phyloP scores from a whole-genome alignment of 2,888 invertebrate genomes.

The Apamea crenata region DNA sequence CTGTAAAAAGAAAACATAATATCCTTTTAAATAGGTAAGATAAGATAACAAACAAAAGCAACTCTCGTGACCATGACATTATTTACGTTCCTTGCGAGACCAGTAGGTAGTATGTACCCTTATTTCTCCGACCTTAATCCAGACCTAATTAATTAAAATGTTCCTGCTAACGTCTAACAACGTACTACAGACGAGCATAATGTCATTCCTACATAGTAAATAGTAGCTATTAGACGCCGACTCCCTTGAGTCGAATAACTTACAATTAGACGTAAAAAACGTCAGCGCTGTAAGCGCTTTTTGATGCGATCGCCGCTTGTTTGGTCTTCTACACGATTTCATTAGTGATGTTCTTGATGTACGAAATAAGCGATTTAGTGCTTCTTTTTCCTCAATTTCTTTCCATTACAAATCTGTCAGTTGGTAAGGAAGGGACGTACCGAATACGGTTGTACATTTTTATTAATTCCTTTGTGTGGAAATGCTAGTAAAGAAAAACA shows the following conservation, averaged over 20 bases:
- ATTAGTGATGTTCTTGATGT: constrained; percentile 79
- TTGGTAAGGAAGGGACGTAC: constrained; percentile 24
- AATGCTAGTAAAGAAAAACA: constrained; percentile 18
- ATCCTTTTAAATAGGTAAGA: neutral
- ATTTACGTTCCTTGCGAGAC: neutral
- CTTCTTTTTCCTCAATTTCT: constrained; percentile 60
- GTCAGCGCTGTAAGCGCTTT: constrained; percentile 81
- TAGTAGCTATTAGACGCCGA: constrained; percentile 60
- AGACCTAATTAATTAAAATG: constrained; percentile 54
- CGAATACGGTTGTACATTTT: constrained; percentile 35
- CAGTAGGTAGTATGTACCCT: neutral
- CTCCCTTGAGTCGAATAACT: constrained; percentile 77
- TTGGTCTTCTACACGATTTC: constrained; percentile 81
- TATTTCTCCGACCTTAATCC: constrained; percentile 14
- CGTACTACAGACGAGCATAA: constrained; percentile 59
- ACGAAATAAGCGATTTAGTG: constrained; percentile 68
- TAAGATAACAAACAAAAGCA: constrained; percentile 1
- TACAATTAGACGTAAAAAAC: constrained; percentile 84
- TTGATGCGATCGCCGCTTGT: constrained; percentile 83
- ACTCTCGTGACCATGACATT: neutral
- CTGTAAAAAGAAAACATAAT: neutral
- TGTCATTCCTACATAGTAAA: constrained; percentile 64
- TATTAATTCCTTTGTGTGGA: constrained; percentile 54
- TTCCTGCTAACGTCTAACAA: constrained; percentile 30
- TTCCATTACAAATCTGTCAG: constrained; percentile 54